These are phyloP conservation scores for Mythimna ferrago DNA, from an alignment of 2,888 invertebrate genomes.

Conservation along the genomic window DNA sequence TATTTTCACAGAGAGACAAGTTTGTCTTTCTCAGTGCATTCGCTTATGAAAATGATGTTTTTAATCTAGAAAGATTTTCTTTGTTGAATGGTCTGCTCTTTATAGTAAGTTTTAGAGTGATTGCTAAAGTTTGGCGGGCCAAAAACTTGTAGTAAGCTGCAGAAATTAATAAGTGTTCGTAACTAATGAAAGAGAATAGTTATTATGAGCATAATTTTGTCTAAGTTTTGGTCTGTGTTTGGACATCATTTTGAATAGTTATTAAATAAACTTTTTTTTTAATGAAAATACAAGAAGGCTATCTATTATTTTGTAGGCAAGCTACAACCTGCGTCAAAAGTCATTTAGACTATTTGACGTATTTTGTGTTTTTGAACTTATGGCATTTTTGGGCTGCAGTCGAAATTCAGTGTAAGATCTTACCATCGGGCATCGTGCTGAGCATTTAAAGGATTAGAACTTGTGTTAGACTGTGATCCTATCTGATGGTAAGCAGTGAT, in stretches of 20 bases:
- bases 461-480: too few relatives aligned
- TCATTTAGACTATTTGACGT: not conserved
- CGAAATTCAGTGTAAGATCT: too few relatives aligned
- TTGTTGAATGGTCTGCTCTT: constrained; percentile 13
- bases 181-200: not conserved
- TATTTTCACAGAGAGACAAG: constrained; percentile 68
- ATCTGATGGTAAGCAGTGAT: too few relatives aligned
- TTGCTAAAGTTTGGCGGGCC: constrained; percentile 24
- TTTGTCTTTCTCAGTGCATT: constrained; percentile 58
- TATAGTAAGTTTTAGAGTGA: constrained; percentile 27
- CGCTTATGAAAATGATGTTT: constrained; percentile 61
- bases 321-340: not conserved
- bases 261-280: not conserved
- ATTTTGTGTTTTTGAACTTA: too few relatives aligned
- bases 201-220: not conserved
- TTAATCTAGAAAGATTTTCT: constrained; percentile 56
- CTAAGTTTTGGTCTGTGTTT: not conserved
- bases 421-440: too few relatives aligned
- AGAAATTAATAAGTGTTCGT: not conserved
- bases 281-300: not conserved
- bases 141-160: constrained; percentile 4
- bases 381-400: too few relatives aligned
- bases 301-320: not conserved
- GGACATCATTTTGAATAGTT: not conserved
- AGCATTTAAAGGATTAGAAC: too few relatives aligned